Base-by-base conservation (phyloP, 1,140 invertebrate species). In the Portunus trituberculatus region DNA sequence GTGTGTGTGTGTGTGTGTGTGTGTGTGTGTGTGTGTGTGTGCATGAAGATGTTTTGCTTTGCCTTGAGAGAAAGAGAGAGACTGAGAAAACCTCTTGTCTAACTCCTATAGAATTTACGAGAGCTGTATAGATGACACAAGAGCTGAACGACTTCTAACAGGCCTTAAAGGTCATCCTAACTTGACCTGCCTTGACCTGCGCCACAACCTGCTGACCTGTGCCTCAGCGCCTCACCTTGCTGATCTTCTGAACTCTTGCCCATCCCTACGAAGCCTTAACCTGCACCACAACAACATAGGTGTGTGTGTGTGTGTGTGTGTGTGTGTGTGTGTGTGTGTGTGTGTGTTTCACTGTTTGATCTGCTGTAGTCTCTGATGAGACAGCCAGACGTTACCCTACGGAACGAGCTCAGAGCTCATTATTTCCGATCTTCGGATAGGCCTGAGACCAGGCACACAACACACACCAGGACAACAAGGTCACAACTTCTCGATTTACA, bases 231-330 rank as follows among this genome's bases (percentile, higher is more conserved):
- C 88, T 2, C 8, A 39, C 39, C 67, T 94, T 2, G 31, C 32
- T 45, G 59, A 59, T 1, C 52, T 94, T 10, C 86, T 94, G 6
- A 29, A 16, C 29, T 94, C 93, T 25, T 90, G 87, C 29, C 90
- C 20, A 10, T n/a, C 6, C 52, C n/a, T 94, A 7, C 2, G n/a
- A 16, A 29, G 52, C 28, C 93, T 94, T 6, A 76, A 90, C 87
- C 93, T 94, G 16, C 93, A 90, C 20, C 93, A 94, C 32, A 94
- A 94, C 45, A 76, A 48, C 8, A 94, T 94, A 82, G 93, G 93
- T 91, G 12, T 31, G 84, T 84, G 83, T 84, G 83, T 84, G 83
- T 84, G 83, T 84, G 83, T 84, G 83, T 84, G n/a, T 84, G 16
- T 28, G n/a, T 84, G 16, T 84, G n/a, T 20, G 16, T 84, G 39